A percentile compares a stretch with the other conserved stretches of the same genome.
These are phyloP conservation scores for Maniola jurtina DNA, from an alignment of 1,140 invertebrate species.

Conservation along the genomic window DNA sequence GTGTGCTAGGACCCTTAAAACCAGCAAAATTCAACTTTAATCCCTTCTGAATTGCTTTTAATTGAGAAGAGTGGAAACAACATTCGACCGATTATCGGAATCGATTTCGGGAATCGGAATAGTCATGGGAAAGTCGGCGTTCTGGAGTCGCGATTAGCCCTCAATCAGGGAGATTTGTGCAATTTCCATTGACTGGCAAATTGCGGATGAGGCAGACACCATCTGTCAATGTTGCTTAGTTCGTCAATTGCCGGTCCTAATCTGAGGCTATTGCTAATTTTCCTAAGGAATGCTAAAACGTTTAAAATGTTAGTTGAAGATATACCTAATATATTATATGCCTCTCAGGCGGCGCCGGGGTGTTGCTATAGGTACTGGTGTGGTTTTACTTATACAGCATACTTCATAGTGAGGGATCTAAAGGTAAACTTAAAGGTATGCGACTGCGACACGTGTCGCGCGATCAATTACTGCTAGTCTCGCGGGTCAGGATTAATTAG, in stretches of 20 bases:
- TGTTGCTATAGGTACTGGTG: not conserved
- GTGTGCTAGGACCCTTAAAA: slow-evolving; percentile 18
- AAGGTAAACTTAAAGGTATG: too few relatives aligned
- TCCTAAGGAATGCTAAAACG: not conserved
- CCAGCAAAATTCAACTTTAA: slow-evolving; percentile 66
- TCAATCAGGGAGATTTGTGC: slow-evolving; percentile 66
- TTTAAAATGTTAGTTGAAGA: too few relatives aligned
- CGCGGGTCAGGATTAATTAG: too few relatives aligned
- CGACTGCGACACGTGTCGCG: too few relatives aligned
- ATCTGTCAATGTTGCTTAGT: slow-evolving; percentile 41
- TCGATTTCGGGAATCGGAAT: slow-evolving; percentile 62
- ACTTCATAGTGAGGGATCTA: too few relatives aligned
- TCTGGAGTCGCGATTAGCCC: slow-evolving; percentile 54
- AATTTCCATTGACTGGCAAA: slow-evolving; percentile 76
- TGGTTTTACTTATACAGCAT: not conserved
- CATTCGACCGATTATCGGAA: slow-evolving; percentile 51
- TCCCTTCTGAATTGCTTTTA: slow-evolving; percentile 66
- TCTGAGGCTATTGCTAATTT: slow-evolving; percentile 25
- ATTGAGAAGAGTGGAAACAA: slow-evolving; percentile 59
- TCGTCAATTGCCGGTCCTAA: slow-evolving; percentile 19
- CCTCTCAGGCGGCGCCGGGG: too few relatives aligned
- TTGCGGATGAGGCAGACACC: slow-evolving; percentile 45
- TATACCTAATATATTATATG: too few relatives aligned
- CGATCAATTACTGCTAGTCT: too few relatives aligned
- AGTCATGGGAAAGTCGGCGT: slow-evolving; percentile 64